A percentile compares a stretch with the other conserved stretches of the same genome.
Evolutionary conservation across 1,140 invertebrate genomes (phyloP).

Genomic region (Diachasmimorpha longicaudata): DNA sequence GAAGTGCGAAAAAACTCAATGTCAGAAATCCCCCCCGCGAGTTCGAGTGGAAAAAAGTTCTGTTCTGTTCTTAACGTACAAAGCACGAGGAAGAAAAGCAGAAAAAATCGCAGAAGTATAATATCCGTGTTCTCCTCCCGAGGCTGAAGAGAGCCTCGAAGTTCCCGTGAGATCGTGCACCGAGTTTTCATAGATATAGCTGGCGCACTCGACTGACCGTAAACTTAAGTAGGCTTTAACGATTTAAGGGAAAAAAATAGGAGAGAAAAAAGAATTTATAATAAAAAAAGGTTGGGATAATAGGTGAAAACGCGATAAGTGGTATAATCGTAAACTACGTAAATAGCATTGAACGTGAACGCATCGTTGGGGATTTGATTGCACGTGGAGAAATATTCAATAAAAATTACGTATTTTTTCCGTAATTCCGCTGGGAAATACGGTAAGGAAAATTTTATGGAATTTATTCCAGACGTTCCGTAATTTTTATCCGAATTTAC

Average conservation of each 20-base stretch:
- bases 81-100: neutral
- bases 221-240: conserved; percentile 42
- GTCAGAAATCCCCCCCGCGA: neutral
- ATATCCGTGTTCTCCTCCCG: neutral
- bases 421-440: too few relatives aligned
- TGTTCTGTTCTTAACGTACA: neutral
- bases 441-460: too few relatives aligned
- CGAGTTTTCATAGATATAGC: conserved; percentile 29
- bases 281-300: neutral
- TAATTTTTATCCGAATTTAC: too few relatives aligned
- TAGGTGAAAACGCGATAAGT: conserved; percentile 27
- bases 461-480: too few relatives aligned
- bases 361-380: neutral
- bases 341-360: conserved; percentile 42
- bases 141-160: neutral
- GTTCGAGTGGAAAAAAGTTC: neutral
- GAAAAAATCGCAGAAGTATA: neutral
- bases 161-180: conserved; percentile 17
- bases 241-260: conserved; percentile 28
- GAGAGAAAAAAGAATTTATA: conserved; percentile 17
- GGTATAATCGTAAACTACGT: conserved; percentile 28
- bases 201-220: conserved; percentile 48
- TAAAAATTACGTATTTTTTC: too few relatives aligned
- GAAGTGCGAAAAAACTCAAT: neutral
- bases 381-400: too few relatives aligned